A percentile compares a stretch with the other conserved stretches of the same genome.
These are phyloP conservation scores for Ypsolopha scabrella DNA, from an alignment of 2,888 invertebrate species.

Conservation along the genomic window DNA sequence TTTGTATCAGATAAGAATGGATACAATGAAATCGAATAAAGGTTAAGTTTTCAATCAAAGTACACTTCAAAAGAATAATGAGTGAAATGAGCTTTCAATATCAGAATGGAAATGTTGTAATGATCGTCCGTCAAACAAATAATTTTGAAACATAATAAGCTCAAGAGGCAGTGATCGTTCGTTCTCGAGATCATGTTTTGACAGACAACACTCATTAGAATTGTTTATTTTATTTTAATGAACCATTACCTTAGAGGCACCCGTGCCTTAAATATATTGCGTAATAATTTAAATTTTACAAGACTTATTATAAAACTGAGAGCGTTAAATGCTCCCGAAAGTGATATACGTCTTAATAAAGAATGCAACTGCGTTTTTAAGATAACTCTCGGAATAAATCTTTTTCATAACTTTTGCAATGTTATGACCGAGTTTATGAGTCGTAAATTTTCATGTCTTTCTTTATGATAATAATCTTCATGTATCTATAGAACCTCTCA, in stretches of 20 bases:
- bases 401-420: constrained; percentile 41
- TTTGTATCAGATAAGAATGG: constrained; percentile 20
- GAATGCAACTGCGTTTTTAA: constrained; percentile 27
- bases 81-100: constrained; percentile 61
- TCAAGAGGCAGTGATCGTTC: constrained; percentile 5
- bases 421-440: constrained; percentile 35
- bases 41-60: constrained; percentile 4
- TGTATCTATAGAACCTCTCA: too few species aligned
- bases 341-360: constrained; percentile 13
- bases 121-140: constrained; percentile 50
- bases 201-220: constrained; percentile 44
- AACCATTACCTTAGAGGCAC: constrained; percentile 15
- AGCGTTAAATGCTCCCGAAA: neutral
- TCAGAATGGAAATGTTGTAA: constrained; percentile 49
- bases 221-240: constrained; percentile 51
- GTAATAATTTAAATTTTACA: neutral
- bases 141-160: constrained; percentile 51
- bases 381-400: constrained; percentile 45
- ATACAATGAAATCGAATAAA: constrained; percentile 14
- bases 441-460: constrained; percentile 18
- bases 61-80: constrained; percentile 32
- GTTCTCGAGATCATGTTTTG: constrained; percentile 6
- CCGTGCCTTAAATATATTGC: neutral
- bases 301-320: neutral
- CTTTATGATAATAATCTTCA: too few species aligned